Conservation (phyloP, 2,797 vertebrate genomes). For the Poecilia gillii region DNA sequence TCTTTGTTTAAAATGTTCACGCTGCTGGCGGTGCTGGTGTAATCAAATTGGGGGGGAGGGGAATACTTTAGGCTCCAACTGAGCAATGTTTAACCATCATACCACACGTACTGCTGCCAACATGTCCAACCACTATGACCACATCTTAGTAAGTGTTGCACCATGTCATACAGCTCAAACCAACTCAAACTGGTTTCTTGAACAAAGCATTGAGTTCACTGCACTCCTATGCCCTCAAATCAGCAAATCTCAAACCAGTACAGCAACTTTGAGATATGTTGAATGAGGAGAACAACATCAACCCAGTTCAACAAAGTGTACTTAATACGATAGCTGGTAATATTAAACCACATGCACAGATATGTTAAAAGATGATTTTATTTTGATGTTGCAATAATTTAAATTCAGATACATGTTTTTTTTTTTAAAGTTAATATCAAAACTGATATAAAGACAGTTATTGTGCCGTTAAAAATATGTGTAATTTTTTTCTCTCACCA, state of each 20-base stretch:
- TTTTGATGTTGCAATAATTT: neutral
- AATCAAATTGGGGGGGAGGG: neutral
- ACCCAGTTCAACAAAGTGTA: neutral
- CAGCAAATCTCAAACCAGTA: neutral
- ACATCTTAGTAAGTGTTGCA: neutral
- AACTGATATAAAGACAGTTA: neutral
- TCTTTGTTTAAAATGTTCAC: neutral
- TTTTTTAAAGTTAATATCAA: neutral
- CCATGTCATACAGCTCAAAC: neutral
- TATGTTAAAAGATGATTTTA: neutral
- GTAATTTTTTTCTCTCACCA: constrained; percentile 23
- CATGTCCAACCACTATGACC: neutral
- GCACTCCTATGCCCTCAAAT: neutral
- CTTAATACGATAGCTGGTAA: neutral
- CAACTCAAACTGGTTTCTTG: neutral
- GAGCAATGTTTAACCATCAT: neutral
- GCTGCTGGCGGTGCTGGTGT: neutral
- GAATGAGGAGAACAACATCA: neutral
- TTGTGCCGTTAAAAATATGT: neutral
- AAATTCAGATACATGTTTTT: neutral
- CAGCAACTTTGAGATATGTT: neutral
- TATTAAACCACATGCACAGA: neutral
- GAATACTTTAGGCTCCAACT: neutral
- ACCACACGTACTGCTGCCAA: neutral
- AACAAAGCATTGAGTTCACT: neutral